phyloP scores from a whole-genome alignment of 2,888 invertebrate species.

The Ophion obscuratus region DNA sequence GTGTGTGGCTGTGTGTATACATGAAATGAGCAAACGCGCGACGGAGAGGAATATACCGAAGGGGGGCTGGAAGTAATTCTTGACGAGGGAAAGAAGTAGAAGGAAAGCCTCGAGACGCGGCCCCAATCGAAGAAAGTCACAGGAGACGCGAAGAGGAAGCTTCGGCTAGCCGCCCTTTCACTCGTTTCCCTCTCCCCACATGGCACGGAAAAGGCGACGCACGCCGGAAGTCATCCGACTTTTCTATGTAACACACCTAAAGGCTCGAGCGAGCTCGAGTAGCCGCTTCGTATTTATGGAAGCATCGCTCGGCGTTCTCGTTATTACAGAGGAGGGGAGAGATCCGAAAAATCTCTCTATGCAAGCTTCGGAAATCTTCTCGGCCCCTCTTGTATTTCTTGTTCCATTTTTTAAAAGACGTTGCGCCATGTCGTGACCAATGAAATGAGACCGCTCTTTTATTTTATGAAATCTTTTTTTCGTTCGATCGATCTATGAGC shows the following conservation, averaged over 20 bases:
- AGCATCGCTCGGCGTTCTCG: slow-evolving; percentile 23
- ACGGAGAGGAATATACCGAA: slow-evolving; percentile 32
- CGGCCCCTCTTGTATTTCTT: slow-evolving; percentile 5
- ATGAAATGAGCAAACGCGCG: not conserved
- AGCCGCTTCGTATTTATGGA: slow-evolving; percentile 60
- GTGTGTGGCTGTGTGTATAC: not conserved
- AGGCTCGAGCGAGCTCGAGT: not conserved
- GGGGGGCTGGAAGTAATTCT: slow-evolving; percentile 61
- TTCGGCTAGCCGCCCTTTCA: not conserved
- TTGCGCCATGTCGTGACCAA: not conserved
- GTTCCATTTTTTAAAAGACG: slow-evolving; percentile 55
- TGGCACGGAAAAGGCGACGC: slow-evolving; percentile 45
- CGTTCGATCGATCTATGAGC: not conserved
- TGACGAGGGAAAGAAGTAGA: slow-evolving; percentile 23
- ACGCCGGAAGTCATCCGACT: slow-evolving; percentile 62
- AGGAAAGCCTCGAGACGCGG: slow-evolving; percentile 50
- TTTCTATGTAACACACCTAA: slow-evolving; percentile 61
- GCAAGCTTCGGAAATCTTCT: slow-evolving; percentile 10
- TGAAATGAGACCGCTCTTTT: not conserved
- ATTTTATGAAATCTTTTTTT: not conserved
- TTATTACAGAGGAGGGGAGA: slow-evolving; percentile 29
- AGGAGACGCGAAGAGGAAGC: slow-evolving; percentile 13
- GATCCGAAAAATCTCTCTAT: slow-evolving; percentile 36
- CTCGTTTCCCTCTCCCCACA: not conserved
- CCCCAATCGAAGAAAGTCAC: slow-evolving; percentile 27